Conservation (phyloP, 2,797 vertebrate genomes). For the Trichosurus vulpecula region DNA sequence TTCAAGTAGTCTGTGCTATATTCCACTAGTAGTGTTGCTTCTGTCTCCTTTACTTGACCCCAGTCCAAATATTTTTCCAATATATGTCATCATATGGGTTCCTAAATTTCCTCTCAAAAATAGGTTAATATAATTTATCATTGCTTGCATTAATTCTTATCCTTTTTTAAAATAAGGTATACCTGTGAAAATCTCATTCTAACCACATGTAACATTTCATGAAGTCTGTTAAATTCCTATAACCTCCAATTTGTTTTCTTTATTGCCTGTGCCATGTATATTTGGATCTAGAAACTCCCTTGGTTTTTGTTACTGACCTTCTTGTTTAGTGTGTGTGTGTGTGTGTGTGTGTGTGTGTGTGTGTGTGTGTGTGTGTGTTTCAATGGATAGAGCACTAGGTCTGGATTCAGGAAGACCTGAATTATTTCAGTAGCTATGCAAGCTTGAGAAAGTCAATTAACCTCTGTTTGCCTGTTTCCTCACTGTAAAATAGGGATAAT, state of each 20-base stretch:
- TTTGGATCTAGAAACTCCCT: not conserved
- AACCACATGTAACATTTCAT: not conserved
- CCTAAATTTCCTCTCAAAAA: not conserved
- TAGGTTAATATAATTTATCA: not conserved
- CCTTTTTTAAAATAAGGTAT: not conserved
- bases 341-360: no score
- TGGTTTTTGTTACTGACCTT: not conserved
- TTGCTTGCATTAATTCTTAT: not conserved
- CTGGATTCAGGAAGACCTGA: not conserved
- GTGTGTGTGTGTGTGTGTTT: no score
- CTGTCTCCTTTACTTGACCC: not conserved
- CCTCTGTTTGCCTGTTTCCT: not conserved
- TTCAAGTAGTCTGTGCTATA: not conserved
- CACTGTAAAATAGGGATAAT: not conserved
- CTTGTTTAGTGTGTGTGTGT: not conserved
- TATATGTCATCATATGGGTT: not conserved
- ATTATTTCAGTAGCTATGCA: not conserved
- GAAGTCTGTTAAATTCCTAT: not conserved
- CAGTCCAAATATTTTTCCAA: not conserved
- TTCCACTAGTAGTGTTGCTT: not conserved
- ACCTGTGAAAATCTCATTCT: not conserved
- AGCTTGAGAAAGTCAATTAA: not conserved
- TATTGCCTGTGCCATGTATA: not conserved
- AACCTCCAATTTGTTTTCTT: not conserved
- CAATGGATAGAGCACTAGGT: not conserved